Evolutionary conservation across 1,140 invertebrate species (phyloP), one percentile per base, ranked within the genome.

Genomic region (Leptopilina clavipes): DNA sequence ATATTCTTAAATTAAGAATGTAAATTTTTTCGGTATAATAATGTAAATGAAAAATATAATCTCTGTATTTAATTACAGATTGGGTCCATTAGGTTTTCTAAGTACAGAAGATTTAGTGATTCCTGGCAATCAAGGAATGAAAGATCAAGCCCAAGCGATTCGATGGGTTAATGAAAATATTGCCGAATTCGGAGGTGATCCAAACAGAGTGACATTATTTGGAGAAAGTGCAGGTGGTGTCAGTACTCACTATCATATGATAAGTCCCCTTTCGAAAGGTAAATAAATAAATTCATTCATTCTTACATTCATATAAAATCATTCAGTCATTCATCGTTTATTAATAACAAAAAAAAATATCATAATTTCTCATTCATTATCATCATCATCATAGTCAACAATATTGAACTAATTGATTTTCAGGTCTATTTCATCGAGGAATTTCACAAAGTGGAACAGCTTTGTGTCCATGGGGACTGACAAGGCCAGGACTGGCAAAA

Each of bases 371-470:
- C 25, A 40, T 40, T 40, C 25, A 40, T 9, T 40, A 40, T 40
- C 7, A 40, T 40, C 7, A 40, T 40, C n/a, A n/a, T n/a, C n/a
- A n/a, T 40, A 40, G 1, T 40, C 7, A 40, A 0, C 37, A 40
- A 40, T 40, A 40, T 7, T 40, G 1, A 40, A 5, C 37, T 18
- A 10, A 54, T 54, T 54, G 2, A 74, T 44, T 19, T 79, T 0
- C 72, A 95, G 94, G 93, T 71, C 82, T 96, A 5, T 95, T 96
- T 76, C 93, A 95, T 74, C 92, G 93, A 48, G 95, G 90, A 3
- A 95, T 96, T 75, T 93, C 94, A 0, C 93, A 96, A 89, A 95
- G 95, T 84, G 96, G 96, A 1, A 96, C 94, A 1, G 93, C 95
- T 3, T 87, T 96, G 8, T 94, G 94, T 83, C 92, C 94, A 0